Conservation (phyloP, 2,797 vertebrate genomes). For the Helicolenus hilgendorfi region DNA sequence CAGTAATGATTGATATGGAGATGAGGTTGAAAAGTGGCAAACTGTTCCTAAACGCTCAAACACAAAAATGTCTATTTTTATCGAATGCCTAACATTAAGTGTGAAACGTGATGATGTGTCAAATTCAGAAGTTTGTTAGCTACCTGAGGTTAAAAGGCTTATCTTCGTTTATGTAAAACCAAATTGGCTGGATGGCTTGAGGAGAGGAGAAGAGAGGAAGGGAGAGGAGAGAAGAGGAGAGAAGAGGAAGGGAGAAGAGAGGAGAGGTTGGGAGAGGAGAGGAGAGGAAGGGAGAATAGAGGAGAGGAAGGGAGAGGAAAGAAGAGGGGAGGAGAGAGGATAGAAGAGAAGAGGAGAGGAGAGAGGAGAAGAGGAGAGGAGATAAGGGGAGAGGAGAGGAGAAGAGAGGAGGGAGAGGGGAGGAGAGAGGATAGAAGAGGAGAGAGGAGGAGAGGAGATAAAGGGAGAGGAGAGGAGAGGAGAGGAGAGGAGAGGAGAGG, state of each 20-base stretch:
- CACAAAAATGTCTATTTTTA: not conserved
- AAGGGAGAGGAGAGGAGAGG: not conserved
- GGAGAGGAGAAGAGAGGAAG: not conserved
- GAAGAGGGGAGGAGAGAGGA: too few species aligned
- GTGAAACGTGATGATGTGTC: not conserved
- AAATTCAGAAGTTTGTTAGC: not conserved
- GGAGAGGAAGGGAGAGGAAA: conserved; percentile 25
- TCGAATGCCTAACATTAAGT: not conserved
- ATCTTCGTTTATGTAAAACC: conserved; percentile 13
- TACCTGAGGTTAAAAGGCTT: not conserved
- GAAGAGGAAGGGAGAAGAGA: conserved; percentile 29
- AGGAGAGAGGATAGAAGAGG: too few species aligned
- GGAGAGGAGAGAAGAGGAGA: conserved; percentile 10
- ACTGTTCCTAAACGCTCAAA: not conserved
- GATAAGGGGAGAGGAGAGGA: conserved; percentile 30
- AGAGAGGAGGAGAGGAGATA: too few species aligned
- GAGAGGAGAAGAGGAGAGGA: conserved; percentile 13
- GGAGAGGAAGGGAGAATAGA: conserved; percentile 14
- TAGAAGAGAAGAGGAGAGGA: not conserved
- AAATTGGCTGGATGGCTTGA: not conserved
- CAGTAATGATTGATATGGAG: not conserved
- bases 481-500: conserved; percentile 29
- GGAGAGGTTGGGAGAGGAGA: not conserved
- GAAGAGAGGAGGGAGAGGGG: not conserved
- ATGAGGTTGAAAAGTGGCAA: not conserved